Conservation (phyloP, 1,140 invertebrate genomes). For the Cepaea nemoralis region DNA sequence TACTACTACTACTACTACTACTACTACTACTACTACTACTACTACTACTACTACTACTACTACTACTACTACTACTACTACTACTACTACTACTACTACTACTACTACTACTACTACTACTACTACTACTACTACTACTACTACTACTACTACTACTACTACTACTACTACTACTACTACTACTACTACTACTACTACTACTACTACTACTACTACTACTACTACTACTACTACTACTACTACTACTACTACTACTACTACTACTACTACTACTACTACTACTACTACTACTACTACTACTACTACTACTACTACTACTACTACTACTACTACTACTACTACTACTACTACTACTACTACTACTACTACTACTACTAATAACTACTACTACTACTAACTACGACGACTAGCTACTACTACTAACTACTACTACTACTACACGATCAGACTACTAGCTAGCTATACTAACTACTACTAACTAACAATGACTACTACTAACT, state of each 20-base stretch:
- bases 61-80: not conserved
- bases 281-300: constrained; percentile 25
- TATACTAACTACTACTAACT: too few species aligned
- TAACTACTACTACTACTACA: too few species aligned
- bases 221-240: constrained; percentile 24
- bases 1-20: too few species aligned
- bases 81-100: constrained; percentile 4
- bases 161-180: constrained; percentile 30
- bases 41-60: constrained; percentile 15
- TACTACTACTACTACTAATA: too few species aligned
- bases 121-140: constrained; percentile 24
- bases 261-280: constrained; percentile 27
- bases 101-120: constrained; percentile 22
- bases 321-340: constrained; percentile 30
- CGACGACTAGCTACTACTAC: constrained; percentile 1
- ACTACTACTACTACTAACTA: constrained; percentile 30
- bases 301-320: constrained; percentile 20
- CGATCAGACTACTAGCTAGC: too few species aligned
- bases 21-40: constrained; percentile 21
- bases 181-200: constrained; percentile 30
- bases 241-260: constrained; percentile 29
- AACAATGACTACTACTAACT: too few species aligned
- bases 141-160: constrained; percentile 30
- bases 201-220: constrained; percentile 28
- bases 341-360: constrained; percentile 26